Percentiles rank a stretch among this genome's conserved stretches.
These are phyloP conservation scores for Phasianus colchicus DNA, from an alignment of 2,113 vertebrate species.

Conservation along the genomic window DNA sequence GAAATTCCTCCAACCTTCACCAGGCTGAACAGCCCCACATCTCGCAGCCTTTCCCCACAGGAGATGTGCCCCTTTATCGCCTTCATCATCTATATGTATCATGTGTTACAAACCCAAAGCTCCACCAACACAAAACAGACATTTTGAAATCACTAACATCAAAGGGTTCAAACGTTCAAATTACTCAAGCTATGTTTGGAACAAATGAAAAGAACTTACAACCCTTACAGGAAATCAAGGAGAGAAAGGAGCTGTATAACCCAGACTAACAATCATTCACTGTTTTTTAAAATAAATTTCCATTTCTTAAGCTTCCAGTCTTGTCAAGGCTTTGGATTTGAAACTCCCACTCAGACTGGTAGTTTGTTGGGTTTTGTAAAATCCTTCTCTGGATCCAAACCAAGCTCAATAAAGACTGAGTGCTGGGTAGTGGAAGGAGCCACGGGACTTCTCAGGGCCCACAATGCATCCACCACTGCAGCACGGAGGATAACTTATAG, in stretches of 20 bases:
- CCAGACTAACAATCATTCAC: neutral
- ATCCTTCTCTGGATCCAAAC: neutral
- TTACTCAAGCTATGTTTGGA: neutral
- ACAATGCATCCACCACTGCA: neutral
- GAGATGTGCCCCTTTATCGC: neutral
- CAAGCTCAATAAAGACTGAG: neutral
- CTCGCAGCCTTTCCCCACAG: neutral
- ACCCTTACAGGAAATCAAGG: neutral
- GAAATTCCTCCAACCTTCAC: neutral
- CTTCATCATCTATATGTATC: neutral
- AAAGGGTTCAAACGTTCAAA: neutral
- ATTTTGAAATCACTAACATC: neutral
- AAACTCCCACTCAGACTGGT: neutral
- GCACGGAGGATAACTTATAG: neutral
- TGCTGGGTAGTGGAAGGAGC: neutral
- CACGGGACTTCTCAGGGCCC: neutral
- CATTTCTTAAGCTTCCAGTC: neutral
- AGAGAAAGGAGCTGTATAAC: neutral
- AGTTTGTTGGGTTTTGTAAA: neutral
- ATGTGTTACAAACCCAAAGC: neutral
- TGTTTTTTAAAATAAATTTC: neutral
- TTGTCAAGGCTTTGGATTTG: neutral
- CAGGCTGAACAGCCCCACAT: neutral
- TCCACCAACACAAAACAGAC: neutral
- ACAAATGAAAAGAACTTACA: neutral